phyloP scores from a whole-genome alignment of 2,888 invertebrate species.

The Desoria tigrina region DNA sequence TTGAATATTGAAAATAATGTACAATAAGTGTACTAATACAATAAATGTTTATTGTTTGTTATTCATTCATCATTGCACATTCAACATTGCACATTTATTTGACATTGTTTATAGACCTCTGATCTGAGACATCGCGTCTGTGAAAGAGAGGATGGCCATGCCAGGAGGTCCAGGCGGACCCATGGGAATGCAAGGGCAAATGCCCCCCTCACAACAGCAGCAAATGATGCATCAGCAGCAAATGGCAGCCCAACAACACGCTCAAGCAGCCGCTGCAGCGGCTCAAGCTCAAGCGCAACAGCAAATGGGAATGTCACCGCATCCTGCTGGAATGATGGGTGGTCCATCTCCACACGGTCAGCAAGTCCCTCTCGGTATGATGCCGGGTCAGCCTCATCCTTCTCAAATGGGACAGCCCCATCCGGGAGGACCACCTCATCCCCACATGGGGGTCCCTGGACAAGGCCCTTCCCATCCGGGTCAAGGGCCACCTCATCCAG shows the following conservation, averaged over 20 bases:
- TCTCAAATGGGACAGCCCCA: background rate
- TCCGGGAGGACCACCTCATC: slow-evolving; percentile 4
- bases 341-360: slow-evolving; percentile 18
- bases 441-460: background rate
- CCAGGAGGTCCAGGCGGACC: slow-evolving; percentile 27
- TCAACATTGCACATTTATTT: too few relatives aligned
- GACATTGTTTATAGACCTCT: too few relatives aligned
- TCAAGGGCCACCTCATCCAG: slow-evolving; percentile 18
- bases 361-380: background rate
- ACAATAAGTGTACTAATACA: background rate
- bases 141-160: slow-evolving; percentile 38
- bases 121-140: too few relatives aligned
- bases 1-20: background rate
- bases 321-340: slow-evolving; percentile 1
- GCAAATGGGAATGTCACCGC: slow-evolving; percentile 16
- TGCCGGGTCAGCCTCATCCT: background rate
- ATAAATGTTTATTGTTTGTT: too few relatives aligned
- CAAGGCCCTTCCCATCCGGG: slow-evolving; percentile 12
- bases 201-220: slow-evolving; percentile 33
- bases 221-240: slow-evolving; percentile 41
- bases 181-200: slow-evolving; percentile 19
- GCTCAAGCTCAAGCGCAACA: slow-evolving; percentile 26
- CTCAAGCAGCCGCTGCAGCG: slow-evolving; percentile 25
- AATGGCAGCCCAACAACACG: slow-evolving; percentile 33
- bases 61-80: too few relatives aligned